Percentiles rank a stretch among this genome's conserved stretches.
Evolutionary conservation across 2,113 vertebrate genomes (phyloP).

Genomic region (Equus quagga): DNA sequence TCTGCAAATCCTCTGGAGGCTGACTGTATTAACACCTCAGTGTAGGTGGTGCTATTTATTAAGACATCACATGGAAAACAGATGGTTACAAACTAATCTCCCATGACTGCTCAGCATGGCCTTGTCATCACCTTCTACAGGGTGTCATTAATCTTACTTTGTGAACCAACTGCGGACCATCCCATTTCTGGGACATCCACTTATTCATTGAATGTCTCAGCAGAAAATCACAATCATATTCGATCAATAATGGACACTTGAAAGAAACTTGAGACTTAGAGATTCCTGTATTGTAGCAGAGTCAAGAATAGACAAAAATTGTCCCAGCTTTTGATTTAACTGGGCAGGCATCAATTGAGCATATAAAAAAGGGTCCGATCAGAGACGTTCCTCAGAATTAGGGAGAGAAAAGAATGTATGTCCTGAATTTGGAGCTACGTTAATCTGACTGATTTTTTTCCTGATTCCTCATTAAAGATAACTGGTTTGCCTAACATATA

Average conservation of each 20-base stretch:
- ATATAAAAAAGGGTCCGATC: not conserved
- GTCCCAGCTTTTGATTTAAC: not conserved
- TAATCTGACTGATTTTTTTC: constrained; percentile 7
- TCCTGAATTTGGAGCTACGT: not conserved
- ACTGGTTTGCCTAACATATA: not conserved
- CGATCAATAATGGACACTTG: not conserved
- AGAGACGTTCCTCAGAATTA: not conserved
- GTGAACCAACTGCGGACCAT: constrained; percentile 40
- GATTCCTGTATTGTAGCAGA: not conserved
- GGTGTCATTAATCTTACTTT: constrained; percentile 71
- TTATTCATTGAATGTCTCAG: constrained; percentile 39
- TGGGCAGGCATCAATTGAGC: not conserved
- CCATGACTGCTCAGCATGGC: constrained; percentile 53
- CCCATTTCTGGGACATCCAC: not conserved
- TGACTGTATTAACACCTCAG: not conserved
- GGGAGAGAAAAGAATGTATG: not conserved
- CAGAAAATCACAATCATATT: constrained; percentile 42
- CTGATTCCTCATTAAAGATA: not conserved
- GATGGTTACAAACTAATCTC: constrained; percentile 64
- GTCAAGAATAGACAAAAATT: not conserved
- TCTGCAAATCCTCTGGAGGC: not conserved
- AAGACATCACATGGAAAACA: constrained; percentile 71
- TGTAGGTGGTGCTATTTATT: constrained; percentile 58
- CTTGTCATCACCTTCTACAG: constrained; percentile 51
- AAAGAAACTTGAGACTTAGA: not conserved